phyloP scores from a whole-genome alignment of 2,113 vertebrate species.

The Pimephales promelas region DNA sequence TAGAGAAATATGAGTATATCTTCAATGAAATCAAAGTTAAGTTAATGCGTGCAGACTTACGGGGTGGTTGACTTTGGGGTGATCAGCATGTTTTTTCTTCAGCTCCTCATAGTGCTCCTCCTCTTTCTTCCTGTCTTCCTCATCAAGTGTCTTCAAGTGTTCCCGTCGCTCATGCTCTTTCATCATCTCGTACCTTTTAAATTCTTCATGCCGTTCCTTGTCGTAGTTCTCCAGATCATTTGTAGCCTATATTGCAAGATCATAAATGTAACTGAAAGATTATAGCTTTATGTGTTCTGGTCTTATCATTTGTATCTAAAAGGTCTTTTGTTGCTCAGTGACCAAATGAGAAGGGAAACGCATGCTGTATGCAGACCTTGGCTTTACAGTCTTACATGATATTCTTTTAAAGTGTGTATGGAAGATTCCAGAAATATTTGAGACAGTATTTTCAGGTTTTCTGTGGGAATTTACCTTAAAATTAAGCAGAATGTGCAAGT shows the following conservation, averaged over 20 bases:
- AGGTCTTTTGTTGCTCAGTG: not conserved
- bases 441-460: not conserved
- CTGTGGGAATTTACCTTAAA: too few species aligned
- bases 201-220: constrained; percentile 93
- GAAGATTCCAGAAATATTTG: not conserved
- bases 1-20: not conserved
- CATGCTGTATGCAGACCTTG: not conserved
- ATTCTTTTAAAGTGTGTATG: not conserved
- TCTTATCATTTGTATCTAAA: not conserved
- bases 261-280: not conserved
- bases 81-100: constrained; percentile 94
- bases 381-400: not conserved
- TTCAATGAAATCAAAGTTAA: not conserved
- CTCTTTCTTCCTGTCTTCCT: constrained; percentile 86
- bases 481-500: too few species aligned
- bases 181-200: constrained; percentile 96
- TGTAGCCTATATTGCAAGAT: constrained; percentile 80
- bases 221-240: constrained; percentile 94
- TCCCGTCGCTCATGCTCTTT: constrained; percentile 94
- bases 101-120: constrained; percentile 92
- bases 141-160: constrained; percentile 89
- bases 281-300: not conserved
- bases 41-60: constrained; percentile 70
- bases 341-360: not conserved
- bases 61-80: constrained; percentile 97